phyloP scores from a whole-genome alignment of 2,888 invertebrate species.

The Julus scandinavius region DNA sequence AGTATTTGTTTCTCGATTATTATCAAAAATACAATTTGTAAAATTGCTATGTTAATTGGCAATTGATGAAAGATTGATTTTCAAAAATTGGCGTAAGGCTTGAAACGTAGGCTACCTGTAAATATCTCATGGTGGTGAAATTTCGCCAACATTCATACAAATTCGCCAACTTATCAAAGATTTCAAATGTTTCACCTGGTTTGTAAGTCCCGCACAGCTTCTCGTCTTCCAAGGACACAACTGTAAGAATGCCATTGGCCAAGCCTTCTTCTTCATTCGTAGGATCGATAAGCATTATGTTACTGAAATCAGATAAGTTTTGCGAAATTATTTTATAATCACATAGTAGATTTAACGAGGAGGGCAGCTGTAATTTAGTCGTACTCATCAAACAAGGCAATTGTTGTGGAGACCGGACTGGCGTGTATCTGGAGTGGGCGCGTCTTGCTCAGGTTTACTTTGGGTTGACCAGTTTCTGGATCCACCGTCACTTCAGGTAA shows the following conservation, averaged over 20 bases:
- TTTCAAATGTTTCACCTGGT: slow-evolving; percentile 70
- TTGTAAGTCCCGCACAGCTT: slow-evolving; percentile 70
- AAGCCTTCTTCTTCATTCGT: slow-evolving; percentile 84
- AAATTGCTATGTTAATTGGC: too few species aligned
- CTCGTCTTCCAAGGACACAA: slow-evolving; percentile 74
- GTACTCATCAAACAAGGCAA: slow-evolving; percentile 79
- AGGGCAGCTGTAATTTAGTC: neutral
- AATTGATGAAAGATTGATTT: too few species aligned
- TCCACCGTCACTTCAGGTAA: slow-evolving; percentile 78
- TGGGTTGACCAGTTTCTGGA: slow-evolving; percentile 75
- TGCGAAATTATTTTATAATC: neutral
- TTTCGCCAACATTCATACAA: too few species aligned
- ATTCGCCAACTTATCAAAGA: neutral
- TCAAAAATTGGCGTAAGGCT: too few species aligned
- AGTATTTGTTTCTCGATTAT: too few species aligned
- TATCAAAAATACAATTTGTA: too few species aligned
- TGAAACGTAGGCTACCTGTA: too few species aligned
- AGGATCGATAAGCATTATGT: slow-evolving; percentile 81
- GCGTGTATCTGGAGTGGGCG: slow-evolving; percentile 71
- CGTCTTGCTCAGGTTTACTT: slow-evolving; percentile 72
- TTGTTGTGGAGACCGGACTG: slow-evolving; percentile 78
- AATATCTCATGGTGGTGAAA: too few species aligned
- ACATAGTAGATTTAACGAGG: neutral
- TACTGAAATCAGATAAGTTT: slow-evolving; percentile 58
- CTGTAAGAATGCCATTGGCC: slow-evolving; percentile 74